Evolutionary conservation across 1,140 invertebrate genomes (phyloP).

Genomic region (Scylla paramamosain): DNA sequence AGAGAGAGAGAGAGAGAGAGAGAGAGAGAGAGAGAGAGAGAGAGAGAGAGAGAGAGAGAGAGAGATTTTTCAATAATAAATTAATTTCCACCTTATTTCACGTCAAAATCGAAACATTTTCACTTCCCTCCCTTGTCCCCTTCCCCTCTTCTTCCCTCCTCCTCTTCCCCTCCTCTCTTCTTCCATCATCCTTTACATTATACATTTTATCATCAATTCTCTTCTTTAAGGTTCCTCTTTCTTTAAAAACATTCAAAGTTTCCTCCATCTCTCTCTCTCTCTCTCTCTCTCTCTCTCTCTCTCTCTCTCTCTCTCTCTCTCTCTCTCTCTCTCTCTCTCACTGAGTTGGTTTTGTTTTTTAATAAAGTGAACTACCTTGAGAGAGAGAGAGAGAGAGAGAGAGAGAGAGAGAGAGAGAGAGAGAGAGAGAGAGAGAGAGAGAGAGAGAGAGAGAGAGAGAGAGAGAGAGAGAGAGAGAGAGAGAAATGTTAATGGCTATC

Average conservation of each 20-base stretch:
- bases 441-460: slow-evolving; percentile 20
- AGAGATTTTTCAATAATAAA: background rate
- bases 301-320: slow-evolving; percentile 15
- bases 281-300: slow-evolving; percentile 6
- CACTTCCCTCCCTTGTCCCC: background rate
- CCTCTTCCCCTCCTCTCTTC: background rate
- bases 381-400: background rate
- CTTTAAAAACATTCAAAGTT: background rate
- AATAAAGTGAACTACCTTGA: background rate
- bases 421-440: slow-evolving; percentile 20
- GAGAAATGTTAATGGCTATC: too few relatives aligned
- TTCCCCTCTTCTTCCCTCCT: background rate
- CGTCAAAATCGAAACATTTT: background rate
- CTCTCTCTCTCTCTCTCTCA: background rate
- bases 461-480: background rate
- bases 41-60: background rate
- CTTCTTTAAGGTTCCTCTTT: background rate
- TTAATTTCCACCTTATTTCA: slow-evolving; percentile 24
- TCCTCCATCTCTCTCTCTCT: background rate
- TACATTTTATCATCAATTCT: background rate
- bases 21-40: background rate
- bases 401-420: slow-evolving; percentile 20
- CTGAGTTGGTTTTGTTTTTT: background rate
- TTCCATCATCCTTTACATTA: background rate
- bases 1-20: background rate